Percentiles rank a stretch among this genome's conserved stretches.
These are phyloP conservation scores for Acanthosoma haemorrhoidale DNA, from an alignment of 2,888 invertebrate genomes.

Conservation along the genomic window DNA sequence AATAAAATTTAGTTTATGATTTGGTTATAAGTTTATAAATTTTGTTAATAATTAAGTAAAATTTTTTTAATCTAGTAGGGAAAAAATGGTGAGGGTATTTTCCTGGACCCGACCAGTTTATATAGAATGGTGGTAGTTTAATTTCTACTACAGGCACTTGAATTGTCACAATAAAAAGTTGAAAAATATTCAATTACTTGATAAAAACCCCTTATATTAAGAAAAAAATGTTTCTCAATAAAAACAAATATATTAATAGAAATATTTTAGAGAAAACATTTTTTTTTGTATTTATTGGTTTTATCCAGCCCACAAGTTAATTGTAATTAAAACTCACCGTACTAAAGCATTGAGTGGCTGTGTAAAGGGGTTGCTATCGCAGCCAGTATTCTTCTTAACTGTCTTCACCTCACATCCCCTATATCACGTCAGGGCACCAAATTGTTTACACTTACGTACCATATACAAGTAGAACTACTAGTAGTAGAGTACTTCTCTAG, in stretches of 20 bases:
- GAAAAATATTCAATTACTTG: neutral
- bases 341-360: constrained; percentile 36
- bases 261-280: neutral
- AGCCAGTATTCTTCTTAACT: constrained; percentile 34
- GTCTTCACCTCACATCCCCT: constrained; percentile 35
- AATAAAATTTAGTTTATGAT: no score
- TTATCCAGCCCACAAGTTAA: constrained; percentile 37
- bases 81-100: no score
- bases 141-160: constrained; percentile 17
- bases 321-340: constrained; percentile 38
- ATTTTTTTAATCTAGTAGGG: no score
- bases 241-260: neutral
- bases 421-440: constrained; percentile 40
- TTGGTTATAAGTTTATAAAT: no score
- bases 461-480: constrained; percentile 31
- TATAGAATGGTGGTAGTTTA: neutral
- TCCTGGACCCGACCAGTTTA: no score
- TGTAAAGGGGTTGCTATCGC: constrained; percentile 35
- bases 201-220: neutral
- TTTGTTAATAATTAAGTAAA: no score
- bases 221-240: constrained; percentile 13
- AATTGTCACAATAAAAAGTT: neutral
- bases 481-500: constrained; percentile 29
- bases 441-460: constrained; percentile 39
- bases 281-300: constrained; percentile 17